Evolutionary conservation across 2,113 vertebrate species (phyloP).

Genomic region (Corythornis madagascariensis): DNA sequence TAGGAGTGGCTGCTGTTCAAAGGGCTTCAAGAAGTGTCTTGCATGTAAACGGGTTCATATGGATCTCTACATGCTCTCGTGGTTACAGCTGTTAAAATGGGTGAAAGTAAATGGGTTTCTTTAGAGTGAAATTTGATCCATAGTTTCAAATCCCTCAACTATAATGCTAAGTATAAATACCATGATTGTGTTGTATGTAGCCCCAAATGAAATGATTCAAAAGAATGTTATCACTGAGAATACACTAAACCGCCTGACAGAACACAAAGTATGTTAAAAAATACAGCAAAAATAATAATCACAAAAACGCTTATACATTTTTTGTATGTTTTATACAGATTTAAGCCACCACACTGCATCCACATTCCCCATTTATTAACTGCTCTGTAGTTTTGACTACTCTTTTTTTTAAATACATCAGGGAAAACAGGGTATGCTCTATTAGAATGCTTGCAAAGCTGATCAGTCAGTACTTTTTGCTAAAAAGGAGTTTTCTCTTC

Average conservation of each 20-base stretch:
- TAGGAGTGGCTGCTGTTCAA: not conserved
- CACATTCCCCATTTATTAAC: not conserved
- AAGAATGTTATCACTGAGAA: not conserved
- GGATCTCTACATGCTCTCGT: not conserved
- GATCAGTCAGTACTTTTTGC: constrained; percentile 46
- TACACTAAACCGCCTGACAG: not conserved
- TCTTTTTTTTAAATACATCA: constrained; percentile 13
- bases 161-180: not conserved
- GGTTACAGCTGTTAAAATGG: not conserved
- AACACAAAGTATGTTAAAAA: not conserved
- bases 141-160: not conserved
- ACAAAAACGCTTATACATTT: not conserved
- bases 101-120: constrained; percentile 46
- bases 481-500: constrained; percentile 49
- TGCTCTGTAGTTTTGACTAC: not conserved
- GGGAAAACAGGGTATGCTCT: constrained; percentile 1
- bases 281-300: not conserved
- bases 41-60: not conserved
- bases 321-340: not conserved
- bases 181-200: not conserved
- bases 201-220: not conserved
- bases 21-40: not conserved
- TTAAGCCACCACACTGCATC: not conserved
- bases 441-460: constrained; percentile 56
- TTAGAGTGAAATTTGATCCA: constrained; percentile 7